Evolutionary conservation across 2,113 vertebrate species (phyloP), one percentile per base, ranked within the genome.

Genomic region (Phyllostomus hastatus): DNA sequence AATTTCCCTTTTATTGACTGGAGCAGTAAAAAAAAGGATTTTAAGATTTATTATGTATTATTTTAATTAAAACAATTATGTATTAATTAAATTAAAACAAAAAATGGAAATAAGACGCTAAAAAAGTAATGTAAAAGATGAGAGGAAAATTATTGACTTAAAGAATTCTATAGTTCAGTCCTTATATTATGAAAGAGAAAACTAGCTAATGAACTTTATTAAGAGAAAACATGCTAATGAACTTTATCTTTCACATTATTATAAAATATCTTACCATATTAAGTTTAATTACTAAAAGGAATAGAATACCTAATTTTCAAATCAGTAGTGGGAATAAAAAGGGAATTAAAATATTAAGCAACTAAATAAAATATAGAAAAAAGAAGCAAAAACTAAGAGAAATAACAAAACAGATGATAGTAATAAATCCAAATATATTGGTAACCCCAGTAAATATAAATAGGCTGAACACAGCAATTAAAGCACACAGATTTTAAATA

Each of bases 231-330:
- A 59, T 78, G 33, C 41, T 38, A 66, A 82, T 87, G 22, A 88
- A 72, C 50, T 75, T 78, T 95, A 79, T 67, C 10, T 31, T 92
- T 83, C 69, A 91, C 19, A 48, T 43, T 72, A 54, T 91, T 10
- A 83, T 91, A 89, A 88, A 90, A 64, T 83, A 82, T 24, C 17
- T 87, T 78, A 88, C 46, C 76, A 64, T 48, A 80, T 95, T 82
- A 88, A n/a, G 48, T 16, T 67, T 33, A 78, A 50, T 76, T n/a
- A 48, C 48, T 54, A 54, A 80, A 67, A 89, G 85, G 50, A 84
- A 67, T 59, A 85, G 4, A 92, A 72, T 66, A 80, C 54, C 15
- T 43, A 86, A 90, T 52, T 96, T 90, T 26, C 20, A 81, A 78
- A 57, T 54, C 17, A 54, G 52, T 54, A 54, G 17, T 54, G 52